A percentile compares a stretch with the other conserved stretches of the same genome.
These are phyloP conservation scores for Calameuta pallipes DNA, from an alignment of 2,888 invertebrate species.

Conservation along the genomic window DNA sequence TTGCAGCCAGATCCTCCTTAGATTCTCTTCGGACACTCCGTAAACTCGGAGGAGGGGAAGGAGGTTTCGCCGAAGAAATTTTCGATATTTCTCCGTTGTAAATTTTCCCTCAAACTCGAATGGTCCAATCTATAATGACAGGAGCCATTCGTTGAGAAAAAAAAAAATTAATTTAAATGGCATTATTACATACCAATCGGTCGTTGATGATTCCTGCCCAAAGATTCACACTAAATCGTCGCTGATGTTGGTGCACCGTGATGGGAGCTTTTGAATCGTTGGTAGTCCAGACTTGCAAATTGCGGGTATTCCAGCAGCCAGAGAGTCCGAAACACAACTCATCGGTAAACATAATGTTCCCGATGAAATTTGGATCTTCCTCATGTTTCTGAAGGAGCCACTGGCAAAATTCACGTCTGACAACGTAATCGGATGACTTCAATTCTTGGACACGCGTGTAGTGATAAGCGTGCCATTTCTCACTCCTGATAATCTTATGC, in stretches of 20 bases:
- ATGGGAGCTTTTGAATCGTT: conserved; percentile 32
- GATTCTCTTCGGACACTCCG: conserved; percentile 1
- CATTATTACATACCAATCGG: conserved; percentile 15
- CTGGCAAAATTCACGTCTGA: conserved; percentile 10
- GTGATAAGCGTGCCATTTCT: no score
- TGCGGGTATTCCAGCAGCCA: conserved; percentile 31
- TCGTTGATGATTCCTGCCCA: conserved; percentile 37
- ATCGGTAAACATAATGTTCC: conserved; percentile 29
- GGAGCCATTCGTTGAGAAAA: no score
- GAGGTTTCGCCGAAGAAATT: conserved; percentile 23
- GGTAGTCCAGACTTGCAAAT: conserved; percentile 31
- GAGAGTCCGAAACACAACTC: conserved; percentile 32
- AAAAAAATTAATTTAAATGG: no score
- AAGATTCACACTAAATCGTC: conserved; percentile 35
- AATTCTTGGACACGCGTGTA: no score
- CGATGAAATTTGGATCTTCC: conserved; percentile 23
- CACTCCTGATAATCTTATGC: no score
- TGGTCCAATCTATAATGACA: conserved; percentile 19
- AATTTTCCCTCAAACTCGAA: conserved; percentile 28
- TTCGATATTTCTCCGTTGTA: conserved; percentile 1
- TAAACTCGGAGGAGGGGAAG: conserved; percentile 23
- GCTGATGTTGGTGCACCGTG: conserved; percentile 23
- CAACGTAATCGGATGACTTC: no score
- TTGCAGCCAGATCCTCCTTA: not conserved
- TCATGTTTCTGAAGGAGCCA: conserved; percentile 14